Percentiles rank a stretch among this genome's conserved stretches.
Conservation (phyloP, 2,888 invertebrate genomes). For the Cyclophora punctaria region DNA sequence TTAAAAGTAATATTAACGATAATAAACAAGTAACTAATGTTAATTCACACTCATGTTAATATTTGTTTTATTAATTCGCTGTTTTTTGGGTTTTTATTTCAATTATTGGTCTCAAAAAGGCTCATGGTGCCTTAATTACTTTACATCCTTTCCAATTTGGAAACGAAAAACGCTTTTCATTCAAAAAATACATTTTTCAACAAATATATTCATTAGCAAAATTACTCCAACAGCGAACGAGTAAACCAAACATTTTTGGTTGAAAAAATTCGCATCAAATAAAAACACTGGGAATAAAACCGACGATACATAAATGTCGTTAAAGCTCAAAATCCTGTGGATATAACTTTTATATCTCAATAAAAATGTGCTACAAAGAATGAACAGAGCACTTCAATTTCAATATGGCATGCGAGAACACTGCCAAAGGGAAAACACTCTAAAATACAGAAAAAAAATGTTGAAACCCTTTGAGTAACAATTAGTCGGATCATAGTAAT, state of each 20-base stretch:
- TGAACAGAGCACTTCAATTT: constrained; percentile 50
- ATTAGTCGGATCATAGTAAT: constrained; percentile 70
- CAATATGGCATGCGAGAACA: constrained; percentile 60
- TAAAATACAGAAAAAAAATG: constrained; percentile 45
- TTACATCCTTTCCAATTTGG: constrained; percentile 4
- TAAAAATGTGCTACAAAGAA: constrained; percentile 30
- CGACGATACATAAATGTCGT: constrained; percentile 17
- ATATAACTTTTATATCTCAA: constrained; percentile 22
- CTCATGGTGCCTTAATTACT: too few species aligned
- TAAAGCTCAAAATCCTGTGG: constrained; percentile 25
- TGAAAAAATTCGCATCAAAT: constrained; percentile 17
- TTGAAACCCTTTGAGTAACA: constrained; percentile 45
- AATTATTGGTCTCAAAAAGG: too few species aligned
- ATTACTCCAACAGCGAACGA: constrained; percentile 19
- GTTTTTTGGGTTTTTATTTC: too few species aligned
- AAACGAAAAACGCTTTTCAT: constrained; percentile 6
- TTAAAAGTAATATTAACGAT: not conserved
- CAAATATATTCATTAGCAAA: constrained; percentile 32
- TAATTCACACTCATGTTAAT: too few species aligned
- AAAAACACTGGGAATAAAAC: constrained; percentile 13
- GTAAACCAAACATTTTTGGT: constrained; percentile 27
- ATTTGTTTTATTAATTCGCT: not conserved
- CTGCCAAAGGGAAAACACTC: constrained; percentile 62
- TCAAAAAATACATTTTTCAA: too few species aligned
- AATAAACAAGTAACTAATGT: too few species aligned